Base-by-base conservation (phyloP, 2,113 vertebrate species). In the Ceyx margarethae region DNA sequence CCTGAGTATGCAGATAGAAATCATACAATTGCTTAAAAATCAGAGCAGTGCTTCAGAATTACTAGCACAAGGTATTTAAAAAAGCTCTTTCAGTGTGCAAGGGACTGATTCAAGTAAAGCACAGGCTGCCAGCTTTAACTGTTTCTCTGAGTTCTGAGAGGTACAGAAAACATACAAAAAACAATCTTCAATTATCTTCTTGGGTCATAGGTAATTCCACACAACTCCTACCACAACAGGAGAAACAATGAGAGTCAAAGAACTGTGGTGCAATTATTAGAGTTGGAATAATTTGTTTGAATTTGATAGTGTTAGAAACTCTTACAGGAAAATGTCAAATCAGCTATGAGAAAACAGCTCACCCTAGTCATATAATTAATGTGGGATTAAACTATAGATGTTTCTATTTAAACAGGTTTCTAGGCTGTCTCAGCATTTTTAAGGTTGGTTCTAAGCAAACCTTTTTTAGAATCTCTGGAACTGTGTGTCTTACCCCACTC, bases 61-160 rank as follows among this genome's bases (percentile, higher is more conserved):
- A 29, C 0, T 37, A 37, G 0, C 11, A 58, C 25, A n/a, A n/a
- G 18, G 15, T 35, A 18, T 33, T 67, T n/a, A n/a, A 1, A 50
- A 51, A 51, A 62, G 17, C 42, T 56, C 17, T 67, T 53, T 22
- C n/a, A n/a, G 26, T 5, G 10, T 48, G 29, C 26, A 73, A 54
- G 11, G 45, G 53, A 54, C 42, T 29, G 16, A 26, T 42, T 81
- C 17, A 62, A 29, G 46, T 46, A 85, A 46, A 5, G 13, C 42
- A 19, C 19, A 71, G 23, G 25, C 12, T 18, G 67, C 5, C 15
- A 68, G 12, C 9, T n/a, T 62, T 14, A 40, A 16, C 29, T 40
- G 6, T 65, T 69, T 53, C 26, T 37, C 26, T 15, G 29, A 9
- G 21, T 45, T 57, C 42, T 67, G 15, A 9, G 19, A 57, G 53